Percentiles rank a stretch among this genome's conserved stretches.
Conservation (phyloP, 1,140 invertebrate genomes). For the Bilobella aurantiaca region DNA sequence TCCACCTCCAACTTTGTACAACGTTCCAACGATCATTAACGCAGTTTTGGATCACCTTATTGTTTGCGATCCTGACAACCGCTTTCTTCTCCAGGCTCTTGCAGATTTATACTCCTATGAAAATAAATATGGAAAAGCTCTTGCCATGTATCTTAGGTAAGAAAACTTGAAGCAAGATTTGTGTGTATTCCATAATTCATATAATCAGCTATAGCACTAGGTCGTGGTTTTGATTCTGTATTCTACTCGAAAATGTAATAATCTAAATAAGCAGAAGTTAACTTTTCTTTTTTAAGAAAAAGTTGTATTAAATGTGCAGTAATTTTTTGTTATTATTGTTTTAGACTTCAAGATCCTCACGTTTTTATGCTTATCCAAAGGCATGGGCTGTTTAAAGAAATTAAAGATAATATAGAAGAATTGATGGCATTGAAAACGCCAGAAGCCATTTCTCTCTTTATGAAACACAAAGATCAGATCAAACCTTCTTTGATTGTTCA, state of each 20-base stretch:
- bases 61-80: conserved; percentile 55
- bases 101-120: conserved; percentile 85
- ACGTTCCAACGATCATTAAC: conserved; percentile 73
- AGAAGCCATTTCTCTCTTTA: conserved; percentile 68
- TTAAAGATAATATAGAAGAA: conserved; percentile 77
- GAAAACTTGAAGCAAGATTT: conserved; percentile 37
- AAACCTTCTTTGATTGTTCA: conserved; percentile 69
- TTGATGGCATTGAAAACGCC: conserved; percentile 82
- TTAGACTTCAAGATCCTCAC: conserved; percentile 56
- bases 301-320: too few relatives aligned
- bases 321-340: too few relatives aligned
- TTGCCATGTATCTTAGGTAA: conserved; percentile 82
- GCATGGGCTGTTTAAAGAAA: conserved; percentile 65
- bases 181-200: too few relatives aligned
- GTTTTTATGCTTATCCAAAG: conserved; percentile 79
- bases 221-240: too few relatives aligned
- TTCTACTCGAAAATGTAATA: too few relatives aligned
- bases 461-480: conserved; percentile 66
- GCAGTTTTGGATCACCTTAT: conserved; percentile 64
- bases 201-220: too few relatives aligned
- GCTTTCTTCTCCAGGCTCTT: conserved; percentile 70
- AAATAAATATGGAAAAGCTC: conserved; percentile 80
- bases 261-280: too few relatives aligned
- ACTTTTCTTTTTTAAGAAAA: too few relatives aligned
- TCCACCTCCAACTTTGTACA: conserved; percentile 61